These are phyloP conservation scores for Subacronicta megacephala DNA, from an alignment of 2,888 invertebrate genomes.

Conservation along the genomic window DNA sequence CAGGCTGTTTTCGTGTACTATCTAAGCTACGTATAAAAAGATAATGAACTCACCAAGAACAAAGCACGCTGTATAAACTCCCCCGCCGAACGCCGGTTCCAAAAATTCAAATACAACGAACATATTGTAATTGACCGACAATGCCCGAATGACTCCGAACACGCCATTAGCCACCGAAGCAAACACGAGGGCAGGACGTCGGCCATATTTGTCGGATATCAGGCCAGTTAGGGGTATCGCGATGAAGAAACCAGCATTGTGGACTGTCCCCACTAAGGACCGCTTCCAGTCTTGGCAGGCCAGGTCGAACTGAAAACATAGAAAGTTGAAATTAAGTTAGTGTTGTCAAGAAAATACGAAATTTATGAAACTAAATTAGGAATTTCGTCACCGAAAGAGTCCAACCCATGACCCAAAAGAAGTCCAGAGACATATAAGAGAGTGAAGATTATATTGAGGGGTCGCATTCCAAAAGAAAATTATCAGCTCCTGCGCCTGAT, in stretches of 20 bases:
- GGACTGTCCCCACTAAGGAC: slow-evolving; percentile 93
- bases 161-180: slow-evolving; percentile 88
- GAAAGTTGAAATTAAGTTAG: neutral
- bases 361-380: too few relatives aligned
- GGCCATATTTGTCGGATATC: slow-evolving; percentile 92
- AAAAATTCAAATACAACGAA: slow-evolving; percentile 90
- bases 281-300: slow-evolving; percentile 93
- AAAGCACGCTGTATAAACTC: slow-evolving; percentile 90
- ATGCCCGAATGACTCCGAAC: slow-evolving; percentile 89
- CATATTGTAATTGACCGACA: slow-evolving; percentile 89
- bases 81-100: slow-evolving; percentile 89
- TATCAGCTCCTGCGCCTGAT: too few relatives aligned
- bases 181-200: slow-evolving; percentile 90
- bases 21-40: neutral
- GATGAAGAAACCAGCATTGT: slow-evolving; percentile 93
- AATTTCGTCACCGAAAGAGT: too few relatives aligned
- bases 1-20: too few relatives aligned
- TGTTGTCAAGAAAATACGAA: too few relatives aligned
- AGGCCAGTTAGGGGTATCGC: slow-evolving; percentile 92
- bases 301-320: slow-evolving; percentile 90
- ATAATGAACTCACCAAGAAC: slow-evolving; percentile 86
- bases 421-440: too few relatives aligned
- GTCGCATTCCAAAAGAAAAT: too few relatives aligned
- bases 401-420: too few relatives aligned
- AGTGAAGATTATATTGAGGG: too few relatives aligned